Conservation (phyloP, 2,113 vertebrate genomes). For the Halcyon malimbica region DNA sequence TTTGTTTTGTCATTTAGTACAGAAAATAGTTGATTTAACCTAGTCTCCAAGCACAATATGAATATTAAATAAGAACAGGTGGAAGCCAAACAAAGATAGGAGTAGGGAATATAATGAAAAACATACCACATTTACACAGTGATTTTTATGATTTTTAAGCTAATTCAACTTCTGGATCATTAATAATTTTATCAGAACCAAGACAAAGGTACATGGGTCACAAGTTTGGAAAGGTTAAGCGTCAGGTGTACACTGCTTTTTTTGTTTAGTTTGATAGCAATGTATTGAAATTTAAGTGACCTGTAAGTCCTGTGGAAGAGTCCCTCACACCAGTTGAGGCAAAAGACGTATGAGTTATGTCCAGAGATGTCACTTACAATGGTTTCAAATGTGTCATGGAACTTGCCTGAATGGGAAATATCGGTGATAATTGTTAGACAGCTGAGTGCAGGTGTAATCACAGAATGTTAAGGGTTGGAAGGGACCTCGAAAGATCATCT, state of each 20-base stretch:
- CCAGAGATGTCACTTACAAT: neutral
- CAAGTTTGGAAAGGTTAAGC: neutral
- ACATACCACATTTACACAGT: neutral
- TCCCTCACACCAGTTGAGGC: neutral
- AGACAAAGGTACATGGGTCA: neutral
- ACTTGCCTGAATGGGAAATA: neutral
- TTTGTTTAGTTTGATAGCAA: neutral
- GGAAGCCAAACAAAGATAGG: neutral
- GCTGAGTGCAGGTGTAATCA: neutral
- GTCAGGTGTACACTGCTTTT: neutral
- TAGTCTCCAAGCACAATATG: neutral
- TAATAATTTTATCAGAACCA: neutral
- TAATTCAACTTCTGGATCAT: neutral
- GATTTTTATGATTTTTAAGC: neutral
- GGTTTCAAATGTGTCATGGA: neutral
- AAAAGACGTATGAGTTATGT: fast-evolving
- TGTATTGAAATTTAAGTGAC: neutral
- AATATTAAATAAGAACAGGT: neutral
- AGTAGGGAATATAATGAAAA: neutral
- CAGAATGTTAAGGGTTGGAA: too few species aligned
- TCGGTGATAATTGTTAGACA: fast-evolving
- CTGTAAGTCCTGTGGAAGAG: fast-evolving
- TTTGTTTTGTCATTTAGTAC: neutral
- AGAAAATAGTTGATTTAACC: neutral
- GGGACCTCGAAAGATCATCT: too few species aligned